Base-by-base conservation (phyloP, 2,797 vertebrate genomes). In the Malurus leucopterus region DNA sequence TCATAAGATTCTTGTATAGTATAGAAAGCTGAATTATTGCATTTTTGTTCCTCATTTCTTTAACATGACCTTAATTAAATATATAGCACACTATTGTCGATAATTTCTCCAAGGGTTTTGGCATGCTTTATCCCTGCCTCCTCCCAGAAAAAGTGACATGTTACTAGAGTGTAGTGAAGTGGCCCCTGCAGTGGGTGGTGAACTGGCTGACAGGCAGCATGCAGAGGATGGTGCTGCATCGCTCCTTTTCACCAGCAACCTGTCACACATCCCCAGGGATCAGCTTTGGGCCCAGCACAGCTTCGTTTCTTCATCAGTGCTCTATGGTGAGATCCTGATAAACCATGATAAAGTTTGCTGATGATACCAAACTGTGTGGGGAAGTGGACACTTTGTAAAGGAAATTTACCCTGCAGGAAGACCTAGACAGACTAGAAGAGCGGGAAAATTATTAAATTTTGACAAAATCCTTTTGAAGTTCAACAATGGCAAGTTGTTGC, bases 41-140 rank as follows among this genome's bases (percentile, higher is more conserved):
- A 21, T 26, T 91, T 91, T 73, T 78, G 38, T 82, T 80, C 50
- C 43, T 88, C 27, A 13, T 84, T 88, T 93, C 32, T 91, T 95
- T 88, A 76, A 91, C 86, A 84, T 84, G 10, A 50, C 34, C 63
- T 63, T 81, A 87, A 72, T 83, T 76, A 75, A 86, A 34, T 15
- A 2, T 54, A 50, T 58, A 76, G 30, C 34, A 23, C n/a, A 32
- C 20, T 65, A 5, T 26, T 50, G 10, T 38, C 43, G 41, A 4
- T 34, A 9, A 30, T 61, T 68, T 75, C 14, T 54, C 5, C 30
- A 13, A 4, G 14, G 21, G 16, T 47, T 75, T 59, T 68, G 24
- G 9, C 32, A 8, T 10, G 9, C 21, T 34, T 55, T 49, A 11
- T 57, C 36, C 41, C n/a, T 30, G 23, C 36, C 26, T 43, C 4